A percentile compares a stretch with the other conserved stretches of the same genome.
Conservation (phyloP, 2,888 invertebrate genomes). For the Spodoptera littoralis region DNA sequence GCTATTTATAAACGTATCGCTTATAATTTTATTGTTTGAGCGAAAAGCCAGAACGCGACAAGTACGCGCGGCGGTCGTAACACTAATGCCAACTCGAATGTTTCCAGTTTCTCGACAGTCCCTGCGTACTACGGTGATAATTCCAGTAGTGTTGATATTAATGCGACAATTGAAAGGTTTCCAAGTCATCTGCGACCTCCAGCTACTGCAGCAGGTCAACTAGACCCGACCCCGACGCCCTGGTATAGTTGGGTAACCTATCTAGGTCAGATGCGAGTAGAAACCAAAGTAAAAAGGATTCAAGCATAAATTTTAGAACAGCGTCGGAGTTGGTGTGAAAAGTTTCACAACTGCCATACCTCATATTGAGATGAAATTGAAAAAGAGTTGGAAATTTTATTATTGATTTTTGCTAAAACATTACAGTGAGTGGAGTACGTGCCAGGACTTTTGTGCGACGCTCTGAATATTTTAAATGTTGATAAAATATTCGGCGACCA, state of each 20-base stretch:
- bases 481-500: constrained; percentile 10
- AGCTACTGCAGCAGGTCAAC: constrained; percentile 13
- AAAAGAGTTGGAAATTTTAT: constrained; percentile 31
- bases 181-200: constrained; percentile 58
- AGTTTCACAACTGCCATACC: constrained; percentile 40
- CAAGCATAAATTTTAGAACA: constrained; percentile 32
- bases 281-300: constrained; percentile 42
- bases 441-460: constrained; percentile 11
- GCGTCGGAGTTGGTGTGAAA: constrained; percentile 29
- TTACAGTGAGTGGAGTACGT: constrained; percentile 25
- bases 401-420: constrained; percentile 41
- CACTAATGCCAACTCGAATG: constrained; percentile 79
- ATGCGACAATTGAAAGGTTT: constrained; percentile 60
- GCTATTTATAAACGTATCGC: constrained; percentile 84
- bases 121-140: constrained; percentile 65
- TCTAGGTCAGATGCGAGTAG: constrained; percentile 32
- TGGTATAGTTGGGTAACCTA: constrained; percentile 15
- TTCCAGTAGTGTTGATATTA: constrained; percentile 57
- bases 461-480: constrained; percentile 26
- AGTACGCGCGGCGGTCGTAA: constrained; percentile 80
- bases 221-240: constrained; percentile 26
- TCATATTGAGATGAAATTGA: constrained; percentile 34
- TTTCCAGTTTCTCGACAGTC: constrained; percentile 65
- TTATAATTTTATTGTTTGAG: constrained; percentile 88
- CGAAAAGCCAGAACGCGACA: constrained; percentile 84